Percentiles rank a stretch among this genome's conserved stretches.
These are phyloP conservation scores for Mobula birostris DNA, from an alignment of 2,113 vertebrate species.

Conservation along the genomic window DNA sequence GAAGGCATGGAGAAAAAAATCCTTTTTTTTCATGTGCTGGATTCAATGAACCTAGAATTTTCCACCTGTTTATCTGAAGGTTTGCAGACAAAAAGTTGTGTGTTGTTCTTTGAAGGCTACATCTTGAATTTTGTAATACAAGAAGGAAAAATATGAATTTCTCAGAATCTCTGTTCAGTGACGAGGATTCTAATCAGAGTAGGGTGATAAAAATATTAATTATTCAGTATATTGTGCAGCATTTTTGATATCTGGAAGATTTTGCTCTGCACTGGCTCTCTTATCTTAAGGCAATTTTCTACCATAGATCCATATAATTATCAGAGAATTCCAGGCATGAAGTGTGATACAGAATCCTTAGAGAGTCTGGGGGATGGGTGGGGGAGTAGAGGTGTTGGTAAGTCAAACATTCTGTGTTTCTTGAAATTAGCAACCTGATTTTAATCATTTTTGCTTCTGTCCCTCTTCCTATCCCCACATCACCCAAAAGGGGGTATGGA, in stretches of 20 bases:
- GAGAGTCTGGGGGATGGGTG: neutral
- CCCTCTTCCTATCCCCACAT: too few relatives aligned
- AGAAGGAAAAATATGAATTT: neutral
- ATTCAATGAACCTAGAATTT: neutral
- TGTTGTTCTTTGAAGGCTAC: neutral
- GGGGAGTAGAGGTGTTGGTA: too few relatives aligned
- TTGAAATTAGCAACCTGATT: neutral
- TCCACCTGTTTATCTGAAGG: neutral
- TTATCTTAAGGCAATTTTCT: neutral
- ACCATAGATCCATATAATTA: neutral
- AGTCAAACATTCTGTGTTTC: neutral
- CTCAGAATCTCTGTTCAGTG: neutral
- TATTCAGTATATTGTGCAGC: neutral
- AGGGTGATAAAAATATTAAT: neutral
- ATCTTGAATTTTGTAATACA: neutral
- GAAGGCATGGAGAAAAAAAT: conserved; percentile 49
- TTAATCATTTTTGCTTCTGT: neutral
- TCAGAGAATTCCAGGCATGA: neutral
- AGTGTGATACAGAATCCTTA: neutral
- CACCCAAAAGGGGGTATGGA: too few relatives aligned
- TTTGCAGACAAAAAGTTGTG: neutral
- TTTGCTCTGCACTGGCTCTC: neutral
- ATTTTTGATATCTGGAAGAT: neutral
- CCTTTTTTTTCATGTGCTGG: neutral
- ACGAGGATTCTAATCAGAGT: neutral